These are phyloP conservation scores for Eupristina koningsbergeri DNA, from an alignment of 1,140 invertebrate species.

Conservation along the genomic window DNA sequence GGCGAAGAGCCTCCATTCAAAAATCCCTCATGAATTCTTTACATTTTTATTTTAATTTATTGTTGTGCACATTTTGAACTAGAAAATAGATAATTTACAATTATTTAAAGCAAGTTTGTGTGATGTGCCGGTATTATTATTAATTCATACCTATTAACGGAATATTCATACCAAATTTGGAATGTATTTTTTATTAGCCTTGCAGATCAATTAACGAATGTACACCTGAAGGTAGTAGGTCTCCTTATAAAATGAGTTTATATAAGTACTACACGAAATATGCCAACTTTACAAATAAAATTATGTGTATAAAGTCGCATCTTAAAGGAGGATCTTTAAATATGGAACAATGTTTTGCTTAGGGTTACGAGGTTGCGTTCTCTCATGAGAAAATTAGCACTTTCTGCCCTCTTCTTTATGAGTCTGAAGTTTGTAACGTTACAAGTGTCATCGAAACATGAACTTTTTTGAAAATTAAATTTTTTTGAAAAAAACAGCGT, in stretches of 20 bases:
- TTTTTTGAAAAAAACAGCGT: no score
- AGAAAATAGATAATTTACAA: no score
- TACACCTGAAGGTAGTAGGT: neutral
- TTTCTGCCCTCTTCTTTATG: conserved; percentile 6
- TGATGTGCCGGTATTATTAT: no score
- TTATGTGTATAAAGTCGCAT: neutral
- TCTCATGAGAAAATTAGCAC: conserved; percentile 6
- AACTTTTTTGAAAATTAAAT: no score
- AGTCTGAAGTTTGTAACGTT: no score
- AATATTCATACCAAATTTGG: neutral
- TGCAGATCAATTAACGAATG: neutral
- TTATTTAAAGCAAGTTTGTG: no score
- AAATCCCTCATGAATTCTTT: no score
- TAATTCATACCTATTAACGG: no score
- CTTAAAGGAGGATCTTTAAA: conserved; percentile 11
- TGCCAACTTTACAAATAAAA: neutral
- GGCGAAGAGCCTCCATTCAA: no score
- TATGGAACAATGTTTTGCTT: conserved; percentile 20
- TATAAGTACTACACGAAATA: neutral
- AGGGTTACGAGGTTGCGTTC: neutral
- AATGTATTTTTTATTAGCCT: neutral
- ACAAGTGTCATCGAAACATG: no score
- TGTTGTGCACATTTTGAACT: no score
- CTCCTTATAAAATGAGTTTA: neutral
- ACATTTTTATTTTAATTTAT: no score